These are phyloP conservation scores for Ptychochromis oligacanthus DNA, from an alignment of 2,113 vertebrate species.

Conservation along the genomic window DNA sequence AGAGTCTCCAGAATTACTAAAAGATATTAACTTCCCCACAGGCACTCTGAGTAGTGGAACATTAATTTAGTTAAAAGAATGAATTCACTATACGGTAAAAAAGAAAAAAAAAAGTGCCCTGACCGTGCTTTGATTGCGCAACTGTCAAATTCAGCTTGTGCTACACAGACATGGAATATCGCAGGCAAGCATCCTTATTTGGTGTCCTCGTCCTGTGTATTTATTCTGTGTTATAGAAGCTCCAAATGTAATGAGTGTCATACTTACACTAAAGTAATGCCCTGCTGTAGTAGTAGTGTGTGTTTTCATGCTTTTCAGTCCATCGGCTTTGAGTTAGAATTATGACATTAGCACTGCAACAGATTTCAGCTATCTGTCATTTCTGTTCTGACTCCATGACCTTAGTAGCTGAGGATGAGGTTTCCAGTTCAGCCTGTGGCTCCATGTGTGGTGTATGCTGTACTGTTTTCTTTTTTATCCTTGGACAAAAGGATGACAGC, in stretches of 20 bases:
- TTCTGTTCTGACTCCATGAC: not conserved
- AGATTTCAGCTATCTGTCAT: not conserved
- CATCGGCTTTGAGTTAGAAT: not conserved
- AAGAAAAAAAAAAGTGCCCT: slow-evolving; percentile 7
- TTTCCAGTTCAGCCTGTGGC: not conserved
- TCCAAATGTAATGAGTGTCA: not conserved
- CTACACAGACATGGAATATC: slow-evolving; percentile 1
- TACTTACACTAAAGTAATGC: not conserved
- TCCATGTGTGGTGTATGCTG: not conserved
- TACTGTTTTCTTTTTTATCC: fast-evolving
- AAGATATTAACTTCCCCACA: slow-evolving; percentile 45
- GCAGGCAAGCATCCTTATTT: slow-evolving; percentile 33
- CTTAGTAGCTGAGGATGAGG: not conserved
- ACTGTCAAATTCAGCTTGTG: slow-evolving; percentile 34
- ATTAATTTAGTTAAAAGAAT: slow-evolving; percentile 27
- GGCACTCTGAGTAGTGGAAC: slow-evolving; percentile 23
- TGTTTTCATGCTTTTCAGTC: not conserved
- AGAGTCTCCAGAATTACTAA: slow-evolving; percentile 47
- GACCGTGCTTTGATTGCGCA: slow-evolving; percentile 13
- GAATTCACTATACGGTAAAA: not conserved
- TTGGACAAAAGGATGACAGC: not conserved
- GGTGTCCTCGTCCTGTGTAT: slow-evolving; percentile 15
- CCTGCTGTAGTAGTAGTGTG: not conserved
- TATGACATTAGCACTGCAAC: not conserved
- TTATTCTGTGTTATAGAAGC: not conserved